Conservation (phyloP, 2,113 vertebrate species). For the Pseudonaja textilis region DNA sequence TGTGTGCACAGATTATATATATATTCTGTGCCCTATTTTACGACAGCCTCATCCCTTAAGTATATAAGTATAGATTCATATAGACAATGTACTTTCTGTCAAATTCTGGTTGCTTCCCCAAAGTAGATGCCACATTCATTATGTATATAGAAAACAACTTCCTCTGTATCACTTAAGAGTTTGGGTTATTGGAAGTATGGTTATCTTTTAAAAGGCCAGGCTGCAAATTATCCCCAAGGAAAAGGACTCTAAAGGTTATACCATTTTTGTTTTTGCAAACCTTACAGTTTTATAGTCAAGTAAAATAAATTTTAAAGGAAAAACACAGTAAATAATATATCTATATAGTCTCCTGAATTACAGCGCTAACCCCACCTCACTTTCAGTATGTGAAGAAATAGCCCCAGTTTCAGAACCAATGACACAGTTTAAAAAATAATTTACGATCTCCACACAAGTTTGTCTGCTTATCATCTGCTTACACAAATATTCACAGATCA, state of each 20-base stretch:
- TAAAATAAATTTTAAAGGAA: background rate
- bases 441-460: background rate
- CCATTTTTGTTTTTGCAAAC: background rate
- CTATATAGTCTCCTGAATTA: background rate
- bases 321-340: background rate
- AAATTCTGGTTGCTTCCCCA: background rate
- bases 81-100: background rate
- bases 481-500: background rate
- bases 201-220: background rate
- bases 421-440: background rate
- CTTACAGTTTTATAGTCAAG: background rate
- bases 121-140: background rate
- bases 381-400: conserved; percentile 22
- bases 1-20: background rate
- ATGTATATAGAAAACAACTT: background rate
- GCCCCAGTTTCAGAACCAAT: background rate
- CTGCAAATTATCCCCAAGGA: background rate
- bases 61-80: background rate
- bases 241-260: background rate
- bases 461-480: background rate
- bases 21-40: background rate
- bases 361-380: background rate
- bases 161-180: background rate
- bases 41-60: background rate
- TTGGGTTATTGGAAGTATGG: background rate